Evolutionary conservation across 1,140 invertebrate species (phyloP).

Genomic region (Magallana ariakensis): DNA sequence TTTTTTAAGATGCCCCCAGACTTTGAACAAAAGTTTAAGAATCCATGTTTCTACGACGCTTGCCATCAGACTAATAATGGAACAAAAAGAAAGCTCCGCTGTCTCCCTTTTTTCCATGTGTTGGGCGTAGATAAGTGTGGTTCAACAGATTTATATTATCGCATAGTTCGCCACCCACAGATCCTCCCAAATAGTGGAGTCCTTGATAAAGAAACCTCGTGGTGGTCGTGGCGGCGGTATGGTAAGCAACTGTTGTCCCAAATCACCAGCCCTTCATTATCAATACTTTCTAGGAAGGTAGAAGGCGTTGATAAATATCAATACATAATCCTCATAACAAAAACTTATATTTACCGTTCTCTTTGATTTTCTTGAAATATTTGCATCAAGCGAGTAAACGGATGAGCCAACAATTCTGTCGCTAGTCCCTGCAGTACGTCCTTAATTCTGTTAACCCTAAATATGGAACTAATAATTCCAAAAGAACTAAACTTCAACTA

Average conservation of each 20-base stretch:
- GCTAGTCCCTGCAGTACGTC: no score
- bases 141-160: constrained; percentile 69
- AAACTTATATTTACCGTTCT: no score
- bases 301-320: neutral
- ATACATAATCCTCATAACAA: no score
- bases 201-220: constrained; percentile 70
- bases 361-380: no score
- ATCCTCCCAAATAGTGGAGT: constrained; percentile 61
- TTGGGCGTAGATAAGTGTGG: constrained; percentile 73
- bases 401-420: no score
- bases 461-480: no score
- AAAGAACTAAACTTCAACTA: no score
- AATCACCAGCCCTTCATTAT: no score
- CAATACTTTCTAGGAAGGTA: neutral
- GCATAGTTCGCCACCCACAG: constrained; percentile 66
- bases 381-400: no score
- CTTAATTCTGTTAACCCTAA: no score
- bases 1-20: constrained; percentile 38
- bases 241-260: constrained; percentile 53
- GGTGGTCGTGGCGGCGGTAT: constrained; percentile 73
- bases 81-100: constrained; percentile 47
- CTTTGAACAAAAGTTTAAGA: constrained; percentile 65
- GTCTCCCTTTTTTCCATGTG: constrained; percentile 73
- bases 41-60: constrained; percentile 69
- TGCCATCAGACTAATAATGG: constrained; percentile 9